Percentiles rank a stretch among this genome's conserved stretches.
These are phyloP conservation scores for Trematomus loennbergii DNA, from an alignment of 2,113 vertebrate species.

Conservation along the genomic window DNA sequence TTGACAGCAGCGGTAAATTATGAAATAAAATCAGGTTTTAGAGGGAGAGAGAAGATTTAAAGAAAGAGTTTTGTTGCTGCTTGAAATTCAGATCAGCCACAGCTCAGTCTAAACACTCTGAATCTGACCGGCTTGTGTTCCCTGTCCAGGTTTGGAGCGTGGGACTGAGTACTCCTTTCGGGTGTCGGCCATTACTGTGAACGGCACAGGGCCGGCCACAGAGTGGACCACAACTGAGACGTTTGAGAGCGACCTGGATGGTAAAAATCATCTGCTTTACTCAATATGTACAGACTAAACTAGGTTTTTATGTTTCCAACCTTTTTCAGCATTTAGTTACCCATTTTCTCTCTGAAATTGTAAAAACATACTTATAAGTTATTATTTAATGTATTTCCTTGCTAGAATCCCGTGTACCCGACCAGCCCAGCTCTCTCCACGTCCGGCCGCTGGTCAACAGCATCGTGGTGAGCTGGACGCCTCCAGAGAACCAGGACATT, in stretches of 20 bases:
- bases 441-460: slow-evolving; percentile 95
- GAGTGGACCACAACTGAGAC: slow-evolving; percentile 95
- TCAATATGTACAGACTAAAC: neutral
- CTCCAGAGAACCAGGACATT: slow-evolving; percentile 96
- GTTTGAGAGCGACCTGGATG: slow-evolving; percentile 97
- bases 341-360: neutral
- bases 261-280: slow-evolving; percentile 76
- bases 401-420: slow-evolving; percentile 93
- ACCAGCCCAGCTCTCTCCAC: slow-evolving; percentile 95
- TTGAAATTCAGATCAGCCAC: neutral
- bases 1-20: neutral
- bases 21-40: neutral
- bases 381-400: neutral
- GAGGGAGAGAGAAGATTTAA: neutral
- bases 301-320: neutral
- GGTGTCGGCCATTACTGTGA: slow-evolving; percentile 91
- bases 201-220: slow-evolving; percentile 92
- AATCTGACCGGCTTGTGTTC: slow-evolving; percentile 1
- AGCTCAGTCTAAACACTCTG: neutral
- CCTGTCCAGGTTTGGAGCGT: slow-evolving; percentile 89
- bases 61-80: slow-evolving; percentile 3
- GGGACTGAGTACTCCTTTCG: slow-evolving; percentile 96
- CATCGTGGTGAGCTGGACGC: slow-evolving; percentile 99
- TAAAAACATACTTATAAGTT: neutral
- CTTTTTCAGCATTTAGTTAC: neutral